Percentiles rank a stretch among this genome's conserved stretches.
phyloP scores from a whole-genome alignment of 2,113 vertebrate genomes.

The Nanorana parkeri region DNA sequence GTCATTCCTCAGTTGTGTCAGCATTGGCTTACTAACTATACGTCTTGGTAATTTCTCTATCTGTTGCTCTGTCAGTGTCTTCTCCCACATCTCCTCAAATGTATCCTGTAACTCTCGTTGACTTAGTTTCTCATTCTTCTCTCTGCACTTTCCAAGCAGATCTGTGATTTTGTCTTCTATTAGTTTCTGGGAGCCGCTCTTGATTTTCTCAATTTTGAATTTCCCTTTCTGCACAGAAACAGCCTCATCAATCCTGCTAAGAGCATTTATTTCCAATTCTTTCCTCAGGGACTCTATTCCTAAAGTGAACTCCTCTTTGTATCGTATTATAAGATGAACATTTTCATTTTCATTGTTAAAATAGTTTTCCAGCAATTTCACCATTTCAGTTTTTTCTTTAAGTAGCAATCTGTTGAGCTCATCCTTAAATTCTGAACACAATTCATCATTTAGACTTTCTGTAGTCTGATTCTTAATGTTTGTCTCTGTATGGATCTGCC shows the following conservation, averaged over 20 bases:
- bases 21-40: conserved; percentile 64
- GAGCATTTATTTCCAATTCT: conserved; percentile 62
- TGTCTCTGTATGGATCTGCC: too few species aligned
- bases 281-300: conserved; percentile 61
- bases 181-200: conserved; percentile 47
- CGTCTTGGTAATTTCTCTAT: conserved; percentile 61
- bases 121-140: conserved; percentile 56
- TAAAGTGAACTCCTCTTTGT: conserved; percentile 63
- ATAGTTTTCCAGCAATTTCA: neutral
- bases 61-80: neutral
- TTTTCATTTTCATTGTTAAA: conserved; percentile 49
- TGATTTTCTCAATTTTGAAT: conserved; percentile 53
- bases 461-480: conserved; percentile 62
- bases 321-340: conserved; percentile 49
- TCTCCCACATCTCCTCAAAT: conserved; percentile 66
- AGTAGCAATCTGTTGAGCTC: neutral
- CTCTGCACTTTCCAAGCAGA: conserved; percentile 40
- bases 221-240: conserved; percentile 57
- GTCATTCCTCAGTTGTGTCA: conserved; percentile 65
- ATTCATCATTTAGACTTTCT: conserved; percentile 61
- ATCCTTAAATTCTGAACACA: conserved; percentile 63
- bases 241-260: conserved; percentile 57
- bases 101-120: conserved; percentile 58
- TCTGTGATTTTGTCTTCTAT: conserved; percentile 60
- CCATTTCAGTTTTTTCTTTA: neutral